Conservation (phyloP, 2,113 vertebrate genomes). For the Cavia aperea region DNA sequence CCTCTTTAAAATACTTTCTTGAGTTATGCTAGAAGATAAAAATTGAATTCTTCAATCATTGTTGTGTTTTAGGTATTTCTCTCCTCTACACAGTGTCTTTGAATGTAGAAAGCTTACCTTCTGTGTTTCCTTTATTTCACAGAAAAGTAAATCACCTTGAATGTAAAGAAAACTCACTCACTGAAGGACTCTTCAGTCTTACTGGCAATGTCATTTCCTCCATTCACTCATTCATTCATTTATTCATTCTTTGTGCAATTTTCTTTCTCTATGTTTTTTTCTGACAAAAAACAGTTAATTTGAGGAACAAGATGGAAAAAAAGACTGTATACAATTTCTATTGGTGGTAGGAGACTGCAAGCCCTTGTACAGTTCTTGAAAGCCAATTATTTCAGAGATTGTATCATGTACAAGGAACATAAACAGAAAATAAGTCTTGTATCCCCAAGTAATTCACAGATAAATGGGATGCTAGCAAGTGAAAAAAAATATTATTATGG, state of each 20-base stretch:
- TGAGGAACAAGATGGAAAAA: not conserved
- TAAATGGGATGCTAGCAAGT: not conserved
- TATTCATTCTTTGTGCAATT: not conserved
- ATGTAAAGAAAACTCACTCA: not conserved
- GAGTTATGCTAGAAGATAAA: not conserved
- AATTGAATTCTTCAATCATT: not conserved
- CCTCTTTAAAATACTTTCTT: not conserved
- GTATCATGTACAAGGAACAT: not conserved
- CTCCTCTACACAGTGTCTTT: not conserved
- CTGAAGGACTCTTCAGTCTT: not conserved
- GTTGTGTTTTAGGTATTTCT: not conserved
- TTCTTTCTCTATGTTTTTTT: not conserved
- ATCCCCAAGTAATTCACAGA: constrained; percentile 13
- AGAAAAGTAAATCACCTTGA: not conserved
- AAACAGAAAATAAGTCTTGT: not conserved
- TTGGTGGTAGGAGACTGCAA: not conserved
- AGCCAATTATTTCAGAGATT: not conserved
- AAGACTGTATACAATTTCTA: not conserved
- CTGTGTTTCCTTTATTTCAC: not conserved
- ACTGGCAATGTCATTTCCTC: not conserved
- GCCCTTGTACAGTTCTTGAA: not conserved
- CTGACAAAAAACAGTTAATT: not conserved
- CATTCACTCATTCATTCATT: not conserved
- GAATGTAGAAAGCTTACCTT: constrained; percentile 17
- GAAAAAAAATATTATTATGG: not conserved